These are phyloP conservation scores for Latrodectus hesperus DNA, from an alignment of 2,888 invertebrate genomes.

Conservation along the genomic window DNA sequence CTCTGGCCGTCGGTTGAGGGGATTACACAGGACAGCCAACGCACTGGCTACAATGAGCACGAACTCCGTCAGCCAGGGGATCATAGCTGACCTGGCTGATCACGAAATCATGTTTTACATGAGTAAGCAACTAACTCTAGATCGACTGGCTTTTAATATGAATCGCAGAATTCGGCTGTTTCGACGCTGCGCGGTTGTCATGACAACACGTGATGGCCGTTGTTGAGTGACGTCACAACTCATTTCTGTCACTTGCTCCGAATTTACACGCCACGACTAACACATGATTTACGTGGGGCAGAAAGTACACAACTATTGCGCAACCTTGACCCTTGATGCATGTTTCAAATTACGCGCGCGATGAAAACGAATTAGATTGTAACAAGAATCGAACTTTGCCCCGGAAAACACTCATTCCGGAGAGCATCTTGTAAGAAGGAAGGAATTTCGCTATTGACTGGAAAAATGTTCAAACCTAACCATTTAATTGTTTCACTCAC, in stretches of 20 bases:
- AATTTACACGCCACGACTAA: conserved; percentile 54
- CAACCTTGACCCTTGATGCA: conserved; percentile 38
- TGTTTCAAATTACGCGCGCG: too few relatives aligned
- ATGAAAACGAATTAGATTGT: too few relatives aligned
- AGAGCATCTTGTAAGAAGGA: too few relatives aligned
- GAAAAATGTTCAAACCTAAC: too few relatives aligned
- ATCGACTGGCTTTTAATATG: conserved; percentile 25
- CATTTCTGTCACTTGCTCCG: conserved; percentile 63
- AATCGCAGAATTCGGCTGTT: conserved; percentile 22
- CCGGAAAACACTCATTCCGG: too few relatives aligned
- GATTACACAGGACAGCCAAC: conserved; percentile 36
- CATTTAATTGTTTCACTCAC: too few relatives aligned
- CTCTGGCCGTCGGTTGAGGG: conserved; percentile 31
- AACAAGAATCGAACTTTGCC: too few relatives aligned
- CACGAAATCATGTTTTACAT: conserved; percentile 48
- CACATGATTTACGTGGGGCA: conserved; percentile 42
- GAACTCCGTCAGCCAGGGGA: conserved; percentile 48
- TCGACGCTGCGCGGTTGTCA: conserved; percentile 33
- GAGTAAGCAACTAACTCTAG: conserved; percentile 17
- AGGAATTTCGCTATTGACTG: too few relatives aligned
- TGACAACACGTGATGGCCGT: conserved; percentile 46
- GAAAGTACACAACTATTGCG: conserved; percentile 48
- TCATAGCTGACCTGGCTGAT: conserved; percentile 57
- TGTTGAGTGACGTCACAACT: conserved; percentile 63
- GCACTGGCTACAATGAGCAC: conserved; percentile 42